Percentiles rank a stretch among this genome's conserved stretches.
phyloP scores from a whole-genome alignment of 2,888 invertebrate genomes.

The Pocota personata region DNA sequence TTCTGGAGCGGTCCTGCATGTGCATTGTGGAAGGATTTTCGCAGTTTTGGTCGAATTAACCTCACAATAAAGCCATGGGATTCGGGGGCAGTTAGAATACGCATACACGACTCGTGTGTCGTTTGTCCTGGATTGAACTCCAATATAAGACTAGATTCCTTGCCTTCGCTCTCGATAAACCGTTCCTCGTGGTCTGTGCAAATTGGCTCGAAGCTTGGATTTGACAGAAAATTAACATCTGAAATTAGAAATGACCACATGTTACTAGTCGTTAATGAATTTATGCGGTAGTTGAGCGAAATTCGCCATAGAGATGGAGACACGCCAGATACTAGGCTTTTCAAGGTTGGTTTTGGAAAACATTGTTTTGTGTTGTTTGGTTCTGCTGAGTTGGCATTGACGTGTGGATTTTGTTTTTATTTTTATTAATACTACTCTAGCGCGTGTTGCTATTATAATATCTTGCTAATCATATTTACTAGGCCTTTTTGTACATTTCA shows the following conservation, averaged over 20 bases:
- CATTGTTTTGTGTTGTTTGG: not conserved
- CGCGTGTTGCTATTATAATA: not conserved
- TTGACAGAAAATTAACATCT: slow-evolving; percentile 79
- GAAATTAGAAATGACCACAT: slow-evolving; percentile 49
- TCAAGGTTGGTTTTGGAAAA: slow-evolving; percentile 22
- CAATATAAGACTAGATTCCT: slow-evolving; percentile 82
- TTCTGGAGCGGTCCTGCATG: slow-evolving; percentile 59
- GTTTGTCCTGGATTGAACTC: slow-evolving; percentile 80
- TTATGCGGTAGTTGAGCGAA: not conserved
- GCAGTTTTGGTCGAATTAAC: slow-evolving; percentile 80
- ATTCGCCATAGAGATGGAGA: not conserved
- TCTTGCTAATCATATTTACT: not conserved
- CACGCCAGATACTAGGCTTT: not conserved
- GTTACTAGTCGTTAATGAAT: slow-evolving; percentile 8
- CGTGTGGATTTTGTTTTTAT: not conserved
- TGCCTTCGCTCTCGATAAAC: slow-evolving; percentile 81
- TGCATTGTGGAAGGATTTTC: slow-evolving; percentile 70
- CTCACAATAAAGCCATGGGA: slow-evolving; percentile 81
- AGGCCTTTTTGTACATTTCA: not conserved
- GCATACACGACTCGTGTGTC: slow-evolving; percentile 78
- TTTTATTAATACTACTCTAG: not conserved
- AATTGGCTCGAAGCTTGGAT: slow-evolving; percentile 80
- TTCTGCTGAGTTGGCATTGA: not conserved
- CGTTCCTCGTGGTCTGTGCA: slow-evolving; percentile 81
- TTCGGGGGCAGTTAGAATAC: slow-evolving; percentile 80